phyloP scores from a whole-genome alignment of 2,888 invertebrate genomes.

The Pristionchus entomophagus region DNA sequence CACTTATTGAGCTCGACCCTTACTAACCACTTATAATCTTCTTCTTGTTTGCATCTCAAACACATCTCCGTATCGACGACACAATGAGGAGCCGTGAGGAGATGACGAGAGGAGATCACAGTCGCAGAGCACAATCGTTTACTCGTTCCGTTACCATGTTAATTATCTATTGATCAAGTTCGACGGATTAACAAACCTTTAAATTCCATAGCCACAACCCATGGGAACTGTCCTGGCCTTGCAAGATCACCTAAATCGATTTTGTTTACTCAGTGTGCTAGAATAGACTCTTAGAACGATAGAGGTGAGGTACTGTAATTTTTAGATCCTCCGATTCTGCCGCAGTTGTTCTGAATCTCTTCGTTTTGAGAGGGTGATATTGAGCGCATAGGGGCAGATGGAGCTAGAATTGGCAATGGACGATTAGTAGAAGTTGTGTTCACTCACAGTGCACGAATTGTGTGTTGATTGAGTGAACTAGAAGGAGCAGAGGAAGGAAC shows the following conservation, averaged over 20 bases:
- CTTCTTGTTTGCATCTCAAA: neutral
- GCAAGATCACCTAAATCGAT: neutral
- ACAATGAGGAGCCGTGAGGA: neutral
- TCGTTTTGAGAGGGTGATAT: no score
- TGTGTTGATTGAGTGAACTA: no score
- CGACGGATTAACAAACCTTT: neutral
- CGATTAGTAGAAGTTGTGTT: no score
- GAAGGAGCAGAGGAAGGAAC: no score
- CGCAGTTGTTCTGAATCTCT: no score
- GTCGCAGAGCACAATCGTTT: neutral
- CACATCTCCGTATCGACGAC: neutral
- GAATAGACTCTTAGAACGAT: no score
- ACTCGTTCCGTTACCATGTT: neutral
- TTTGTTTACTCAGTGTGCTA: neutral
- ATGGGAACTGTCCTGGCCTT: conserved; percentile 8
- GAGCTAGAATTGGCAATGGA: no score
- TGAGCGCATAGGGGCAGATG: no score
- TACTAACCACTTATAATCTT: no score
- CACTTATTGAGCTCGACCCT: neutral
- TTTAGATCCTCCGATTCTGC: neutral
- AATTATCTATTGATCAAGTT: neutral
- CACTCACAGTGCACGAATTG: no score
- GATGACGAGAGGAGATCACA: conserved; percentile 20
- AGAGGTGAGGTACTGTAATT: neutral
- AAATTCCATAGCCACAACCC: neutral